Evolutionary conservation across 37 sponge, comb jelly and placozoan genomes (phyloP), one percentile per base, ranked within the genome.

Genomic region (Halisarca cf. caerulea): DNA sequence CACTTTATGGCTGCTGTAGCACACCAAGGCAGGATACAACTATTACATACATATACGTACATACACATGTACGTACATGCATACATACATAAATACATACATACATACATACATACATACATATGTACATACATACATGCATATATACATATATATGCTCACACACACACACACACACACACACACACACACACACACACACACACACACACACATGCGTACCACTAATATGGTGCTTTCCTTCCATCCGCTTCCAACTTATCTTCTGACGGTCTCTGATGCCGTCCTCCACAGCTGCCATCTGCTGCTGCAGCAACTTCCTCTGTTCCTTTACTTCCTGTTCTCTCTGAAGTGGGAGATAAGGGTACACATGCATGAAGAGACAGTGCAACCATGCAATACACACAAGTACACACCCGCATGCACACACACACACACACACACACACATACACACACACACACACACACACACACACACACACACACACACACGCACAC

Each of bases 311-410:
- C 71, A 92, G 66, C 24, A 58, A 45, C 44, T 66, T 77, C 55
- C 86, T 81, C 79, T 92, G 92, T 59, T 42, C 70, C 72, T 92
- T 92, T 30, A 92, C 83, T 38, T 92, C 89, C 28, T 40, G 82
- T 59, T 88, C 92, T 58, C 80, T 85, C 83, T 83, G 55, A 17
- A 61, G n/a, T n/a, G n/a, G n/a, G n/a, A n/a, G n/a, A n/a, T n/a
- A n/a, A n/a, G n/a, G n/a, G n/a, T n/a, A n/a, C n/a, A n/a, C n/a
- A n/a, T n/a, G n/a, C n/a, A n/a, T n/a, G n/a, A n/a, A n/a, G n/a
- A n/a, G n/a, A n/a, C n/a, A n/a, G n/a, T n/a, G n/a, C n/a, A n/a
- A n/a, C n/a, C n/a, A n/a, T n/a, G n/a, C n/a, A n/a, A 6, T 27
- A 27, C 60, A 59, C 9, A 9, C n/a, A n/a, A n/a, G n/a, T n/a